phyloP scores from a whole-genome alignment of 2,888 invertebrate genomes.

The Drosophila nigricruria region DNA sequence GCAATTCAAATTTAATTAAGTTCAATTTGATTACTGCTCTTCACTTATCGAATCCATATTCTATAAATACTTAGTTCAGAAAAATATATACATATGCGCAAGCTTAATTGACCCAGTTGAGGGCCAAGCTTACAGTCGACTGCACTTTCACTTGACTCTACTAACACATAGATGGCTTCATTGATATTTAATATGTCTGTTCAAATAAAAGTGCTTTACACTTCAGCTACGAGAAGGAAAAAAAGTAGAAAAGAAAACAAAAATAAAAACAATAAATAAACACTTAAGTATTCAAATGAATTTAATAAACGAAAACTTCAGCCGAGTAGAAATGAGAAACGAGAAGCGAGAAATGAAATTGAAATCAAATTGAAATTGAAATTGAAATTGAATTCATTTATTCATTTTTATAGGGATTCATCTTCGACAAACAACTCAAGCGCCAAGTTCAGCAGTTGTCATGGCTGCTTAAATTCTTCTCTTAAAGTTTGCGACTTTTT shows the following conservation, averaged over 20 bases:
- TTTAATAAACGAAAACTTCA: slow-evolving; percentile 27
- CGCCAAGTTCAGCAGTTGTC: slow-evolving; percentile 34
- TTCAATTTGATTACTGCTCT: not conserved
- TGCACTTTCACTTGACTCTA: slow-evolving; percentile 2
- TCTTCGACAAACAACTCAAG: slow-evolving; percentile 11
- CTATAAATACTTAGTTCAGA: not conserved
- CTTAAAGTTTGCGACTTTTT: slow-evolving; percentile 41
- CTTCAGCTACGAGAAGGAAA: not conserved
- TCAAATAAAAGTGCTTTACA: not conserved
- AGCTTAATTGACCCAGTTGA: slow-evolving; percentile 10
- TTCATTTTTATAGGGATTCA: slow-evolving; percentile 19
- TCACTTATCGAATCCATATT: not conserved
- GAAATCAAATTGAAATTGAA: slow-evolving; percentile 26
- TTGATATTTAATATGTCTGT: slow-evolving; percentile 9
- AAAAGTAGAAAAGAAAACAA: not conserved
- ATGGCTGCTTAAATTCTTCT: slow-evolving; percentile 20
- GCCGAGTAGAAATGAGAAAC: not conserved
- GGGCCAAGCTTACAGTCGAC: not conserved
- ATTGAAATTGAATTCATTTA: slow-evolving; percentile 26
- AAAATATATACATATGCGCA: not conserved
- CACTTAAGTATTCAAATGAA: slow-evolving; percentile 26
- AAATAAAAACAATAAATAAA: slow-evolving; percentile 22
- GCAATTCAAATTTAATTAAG: not conserved
- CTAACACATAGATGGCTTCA: not conserved
- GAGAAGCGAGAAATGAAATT: slow-evolving; percentile 17